Percentiles rank a stretch among this genome's conserved stretches.
Evolutionary conservation across 2,113 vertebrate species (phyloP).

Genomic region (Meleagris gallopavo): DNA sequence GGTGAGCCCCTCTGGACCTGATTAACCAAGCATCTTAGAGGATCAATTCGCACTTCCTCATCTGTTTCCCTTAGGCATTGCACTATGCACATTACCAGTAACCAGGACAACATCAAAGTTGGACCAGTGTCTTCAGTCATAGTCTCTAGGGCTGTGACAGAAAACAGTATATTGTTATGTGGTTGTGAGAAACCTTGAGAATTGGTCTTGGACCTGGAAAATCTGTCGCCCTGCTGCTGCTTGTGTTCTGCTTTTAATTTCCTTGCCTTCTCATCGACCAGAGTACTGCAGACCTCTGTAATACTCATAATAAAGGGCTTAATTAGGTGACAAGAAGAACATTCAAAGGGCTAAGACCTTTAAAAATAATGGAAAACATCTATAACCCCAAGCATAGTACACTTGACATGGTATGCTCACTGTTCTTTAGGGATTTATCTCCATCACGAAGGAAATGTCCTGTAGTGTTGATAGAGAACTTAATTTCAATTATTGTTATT

Average conservation of each 20-base stretch:
- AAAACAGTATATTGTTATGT: not conserved
- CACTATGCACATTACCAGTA: not conserved
- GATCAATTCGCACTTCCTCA: not conserved
- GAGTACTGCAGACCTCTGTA: not conserved
- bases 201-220: not conserved
- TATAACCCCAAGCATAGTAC: not conserved
- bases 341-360: not conserved
- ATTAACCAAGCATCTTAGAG: not conserved
- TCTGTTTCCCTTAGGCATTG: not conserved
- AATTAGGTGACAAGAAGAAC: not conserved
- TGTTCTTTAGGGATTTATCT: conserved; percentile 16
- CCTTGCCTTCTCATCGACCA: not conserved
- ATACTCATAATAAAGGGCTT: not conserved
- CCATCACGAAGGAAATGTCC: conserved; percentile 39
- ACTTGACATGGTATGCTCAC: not conserved
- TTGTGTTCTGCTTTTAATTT: not conserved
- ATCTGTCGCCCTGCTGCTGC: not conserved
- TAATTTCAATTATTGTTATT: conserved; percentile 63
- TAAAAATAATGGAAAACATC: not conserved
- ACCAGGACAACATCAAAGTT: not conserved
- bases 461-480: conserved; percentile 54
- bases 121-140: not conserved
- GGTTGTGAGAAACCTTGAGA: not conserved
- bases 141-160: not conserved
- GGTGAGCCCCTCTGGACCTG: not conserved